Conservation (phyloP, 2,113 vertebrate species). For the Hiodon alosoides region DNA sequence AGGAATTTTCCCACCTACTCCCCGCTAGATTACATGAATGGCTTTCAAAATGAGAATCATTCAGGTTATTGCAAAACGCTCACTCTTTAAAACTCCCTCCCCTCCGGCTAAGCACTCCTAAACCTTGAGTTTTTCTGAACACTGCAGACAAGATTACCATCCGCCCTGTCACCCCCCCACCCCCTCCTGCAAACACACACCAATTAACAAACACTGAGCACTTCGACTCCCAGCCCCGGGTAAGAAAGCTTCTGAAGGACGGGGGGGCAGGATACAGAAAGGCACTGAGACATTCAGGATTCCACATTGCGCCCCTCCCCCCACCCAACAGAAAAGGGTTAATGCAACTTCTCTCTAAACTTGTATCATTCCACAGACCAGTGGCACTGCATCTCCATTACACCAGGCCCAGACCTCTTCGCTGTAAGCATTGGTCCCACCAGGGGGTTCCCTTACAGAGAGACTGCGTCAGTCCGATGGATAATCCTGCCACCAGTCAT, state of each 20-base stretch:
- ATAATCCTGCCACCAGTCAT: too few relatives aligned
- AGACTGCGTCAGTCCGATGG: background rate
- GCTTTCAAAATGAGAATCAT: background rate
- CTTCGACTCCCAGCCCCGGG: background rate
- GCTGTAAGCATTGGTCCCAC: too few relatives aligned
- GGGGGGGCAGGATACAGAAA: background rate
- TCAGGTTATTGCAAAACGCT: background rate
- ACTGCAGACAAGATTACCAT: background rate
- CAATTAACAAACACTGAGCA: background rate
- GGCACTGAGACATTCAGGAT: background rate
- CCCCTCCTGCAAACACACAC: background rate
- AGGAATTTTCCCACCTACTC: background rate
- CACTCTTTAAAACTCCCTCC: background rate
- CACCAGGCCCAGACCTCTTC: background rate
- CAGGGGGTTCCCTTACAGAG: too few relatives aligned
- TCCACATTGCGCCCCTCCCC: background rate
- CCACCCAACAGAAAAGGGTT: background rate
- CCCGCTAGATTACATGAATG: background rate
- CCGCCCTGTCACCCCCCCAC: background rate
- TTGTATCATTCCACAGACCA: too few relatives aligned
- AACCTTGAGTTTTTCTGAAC: slow-evolving; percentile 9
- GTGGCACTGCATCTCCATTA: too few relatives aligned
- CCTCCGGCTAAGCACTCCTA: background rate
- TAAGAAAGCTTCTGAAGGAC: background rate
- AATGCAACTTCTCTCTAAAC: too few relatives aligned